Conservation (phyloP, 2,797 vertebrate genomes). For the Heteromormyrus szaboi region DNA sequence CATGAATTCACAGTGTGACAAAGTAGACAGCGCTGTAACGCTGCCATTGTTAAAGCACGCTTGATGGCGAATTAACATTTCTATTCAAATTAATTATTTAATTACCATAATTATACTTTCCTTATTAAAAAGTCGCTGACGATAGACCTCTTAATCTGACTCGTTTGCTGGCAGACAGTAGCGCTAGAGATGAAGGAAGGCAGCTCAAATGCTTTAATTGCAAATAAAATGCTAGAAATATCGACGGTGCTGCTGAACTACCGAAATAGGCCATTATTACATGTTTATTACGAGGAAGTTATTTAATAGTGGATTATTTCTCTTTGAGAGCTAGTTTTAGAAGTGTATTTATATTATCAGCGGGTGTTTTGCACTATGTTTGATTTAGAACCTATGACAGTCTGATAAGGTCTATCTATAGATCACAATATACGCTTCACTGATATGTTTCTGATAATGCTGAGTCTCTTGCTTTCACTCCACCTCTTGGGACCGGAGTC, state of each 20-base stretch:
- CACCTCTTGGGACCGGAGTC: not conserved
- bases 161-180: not conserved
- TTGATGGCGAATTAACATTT: slow-evolving; percentile 38
- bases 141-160: slow-evolving; percentile 16
- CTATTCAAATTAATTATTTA: slow-evolving; percentile 33
- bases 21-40: slow-evolving; percentile 26
- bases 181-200: not conserved
- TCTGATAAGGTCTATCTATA: slow-evolving; percentile 17
- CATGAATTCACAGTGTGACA: slow-evolving; percentile 16
- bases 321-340: not conserved
- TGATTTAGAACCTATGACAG: slow-evolving; percentile 24
- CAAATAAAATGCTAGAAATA: not conserved
- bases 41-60: slow-evolving; percentile 33
- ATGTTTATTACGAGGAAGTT: not conserved
- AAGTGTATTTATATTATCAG: not conserved
- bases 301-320: slow-evolving; percentile 5
- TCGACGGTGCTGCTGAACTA: not conserved
- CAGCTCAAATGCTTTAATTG: not conserved
- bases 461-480: slow-evolving; percentile 5
- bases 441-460: slow-evolving; percentile 18
- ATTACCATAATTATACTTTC: slow-evolving; percentile 42
- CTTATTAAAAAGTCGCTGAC: slow-evolving; percentile 19
- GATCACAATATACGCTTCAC: slow-evolving; percentile 15
- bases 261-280: not conserved
- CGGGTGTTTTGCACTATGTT: not conserved